Base-by-base conservation (phyloP, 2,888 invertebrate species). In the Euplagia quadripunctaria region DNA sequence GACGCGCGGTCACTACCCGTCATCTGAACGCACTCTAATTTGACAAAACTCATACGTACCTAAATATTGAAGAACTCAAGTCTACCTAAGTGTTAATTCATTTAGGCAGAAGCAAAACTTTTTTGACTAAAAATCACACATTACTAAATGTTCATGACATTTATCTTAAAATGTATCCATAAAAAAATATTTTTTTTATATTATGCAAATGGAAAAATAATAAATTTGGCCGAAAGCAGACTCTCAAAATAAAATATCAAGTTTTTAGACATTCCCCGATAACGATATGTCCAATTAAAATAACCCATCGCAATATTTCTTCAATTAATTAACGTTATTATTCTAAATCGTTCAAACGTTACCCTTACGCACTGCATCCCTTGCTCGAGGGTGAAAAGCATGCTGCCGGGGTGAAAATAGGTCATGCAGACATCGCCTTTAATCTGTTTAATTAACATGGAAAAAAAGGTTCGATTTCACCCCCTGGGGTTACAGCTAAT, bases 381-480 rank as follows among this genome's bases (percentile, higher is more conserved):
- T 78, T 77, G 55, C 73, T 72, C 63, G 73, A 85, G 90, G 87
- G 88, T 88, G 86, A 85, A 89, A 89, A 88, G 88, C 88, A 90
- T 86, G 88, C 86, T 84, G 75, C 77, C 85, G 86, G 93, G 94
- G 93, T 90, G 89, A 86, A 95, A 95, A 90, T 94, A 93, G 95
- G 95, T 94, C 94, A 94, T 92, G 93, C 91, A 91, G 82, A 90
- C 85, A 87, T 85, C 71, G 81, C 87, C 89, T 91, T 88, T 94
- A 94, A 94, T 94, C 93, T 93, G 92, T 92, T 94, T 95, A 95
- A 95, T 95, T 94, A 94, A 94, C 94, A 93, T 91, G 91, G 31
- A 91, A 80, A 90, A 91, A 79, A 92, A 90, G 92, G 92, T 93
- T 94, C 93, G 93, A 94, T 94, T 93, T 91, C 91, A 92, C 89